These are phyloP conservation scores for Cryptus armator DNA, from an alignment of 2,888 invertebrate genomes.

Conservation along the genomic window DNA sequence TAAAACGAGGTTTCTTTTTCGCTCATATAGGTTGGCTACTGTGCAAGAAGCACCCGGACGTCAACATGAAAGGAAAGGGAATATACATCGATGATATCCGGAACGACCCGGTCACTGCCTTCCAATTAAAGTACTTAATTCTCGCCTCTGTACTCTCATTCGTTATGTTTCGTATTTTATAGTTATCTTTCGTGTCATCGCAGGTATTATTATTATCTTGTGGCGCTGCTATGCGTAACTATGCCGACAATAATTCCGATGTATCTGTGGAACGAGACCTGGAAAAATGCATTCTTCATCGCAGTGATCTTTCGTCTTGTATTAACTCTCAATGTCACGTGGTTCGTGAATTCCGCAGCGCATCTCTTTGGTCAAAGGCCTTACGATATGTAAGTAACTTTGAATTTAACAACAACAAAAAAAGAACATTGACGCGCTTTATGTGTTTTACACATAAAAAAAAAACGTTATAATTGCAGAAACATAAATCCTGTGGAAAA, in stretches of 20 bases:
- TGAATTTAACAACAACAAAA: background rate
- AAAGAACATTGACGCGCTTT: constrained; percentile 25
- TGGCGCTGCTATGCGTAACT: too few relatives aligned
- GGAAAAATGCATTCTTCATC: too few relatives aligned
- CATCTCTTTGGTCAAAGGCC: constrained; percentile 97
- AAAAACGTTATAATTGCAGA: constrained; percentile 84
- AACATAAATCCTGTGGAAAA: constrained; percentile 91
- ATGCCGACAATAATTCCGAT: constrained; percentile 87
- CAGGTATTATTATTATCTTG: too few relatives aligned
- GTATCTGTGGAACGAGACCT: constrained; percentile 92
- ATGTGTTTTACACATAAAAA: constrained; percentile 30
- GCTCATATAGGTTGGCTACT: constrained; percentile 97
- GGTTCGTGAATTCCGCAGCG: constrained; percentile 97
- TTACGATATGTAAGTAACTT: constrained; percentile 91
- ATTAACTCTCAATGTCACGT: constrained; percentile 92
- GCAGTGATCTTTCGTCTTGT: too few relatives aligned
- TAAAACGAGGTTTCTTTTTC: constrained; percentile 94
- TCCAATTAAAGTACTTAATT: too few relatives aligned
- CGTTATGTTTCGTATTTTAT: too few relatives aligned
- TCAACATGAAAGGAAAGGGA: constrained; percentile 89
- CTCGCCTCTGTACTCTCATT: too few relatives aligned
- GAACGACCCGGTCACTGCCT: constrained; percentile 89
- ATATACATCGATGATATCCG: constrained; percentile 91
- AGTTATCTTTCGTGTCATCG: too few relatives aligned
- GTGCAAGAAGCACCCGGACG: constrained; percentile 91